Evolutionary conservation across 2,113 vertebrate genomes (phyloP).

Genomic region (Pygoscelis adeliae): DNA sequence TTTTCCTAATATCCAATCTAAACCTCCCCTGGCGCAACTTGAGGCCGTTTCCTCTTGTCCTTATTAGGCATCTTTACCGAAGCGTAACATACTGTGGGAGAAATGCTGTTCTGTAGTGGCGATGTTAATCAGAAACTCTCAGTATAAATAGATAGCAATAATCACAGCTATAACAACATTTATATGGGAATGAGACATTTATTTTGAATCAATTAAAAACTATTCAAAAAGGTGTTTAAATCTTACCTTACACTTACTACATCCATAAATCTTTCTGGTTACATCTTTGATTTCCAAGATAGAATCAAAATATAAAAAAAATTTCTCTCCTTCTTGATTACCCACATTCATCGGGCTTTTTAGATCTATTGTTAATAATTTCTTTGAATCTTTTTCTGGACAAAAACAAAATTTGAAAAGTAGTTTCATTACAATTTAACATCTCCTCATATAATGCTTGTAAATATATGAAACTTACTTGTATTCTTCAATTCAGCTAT

Average conservation of each 20-base stretch:
- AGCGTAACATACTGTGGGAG: neutral
- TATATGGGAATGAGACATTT: neutral
- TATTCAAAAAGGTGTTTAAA: neutral
- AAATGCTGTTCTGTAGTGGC: neutral
- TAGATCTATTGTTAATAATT: slow-evolving; percentile 81
- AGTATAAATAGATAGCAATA: neutral
- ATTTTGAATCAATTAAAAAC: neutral
- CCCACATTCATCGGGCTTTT: slow-evolving; percentile 75
- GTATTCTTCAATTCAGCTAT: neutral
- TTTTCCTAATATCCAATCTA: neutral
- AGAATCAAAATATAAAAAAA: slow-evolving; percentile 86
- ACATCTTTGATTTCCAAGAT: slow-evolving; percentile 83
- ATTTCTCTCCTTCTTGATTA: slow-evolving; percentile 77
- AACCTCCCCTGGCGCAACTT: neutral
- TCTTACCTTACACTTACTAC: slow-evolving; percentile 83
- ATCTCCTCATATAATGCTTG: neutral
- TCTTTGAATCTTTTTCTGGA: slow-evolving; percentile 80
- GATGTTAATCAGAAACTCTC: neutral
- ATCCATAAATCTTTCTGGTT: slow-evolving; percentile 78
- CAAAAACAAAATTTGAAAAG: slow-evolving; percentile 27
- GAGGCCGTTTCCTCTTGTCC: neutral
- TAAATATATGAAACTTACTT: neutral
- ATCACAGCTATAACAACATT: neutral
- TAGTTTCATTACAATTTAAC: neutral
- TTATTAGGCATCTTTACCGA: neutral